phyloP scores from a whole-genome alignment of 2,113 vertebrate species.

The Hippolais icterina region DNA sequence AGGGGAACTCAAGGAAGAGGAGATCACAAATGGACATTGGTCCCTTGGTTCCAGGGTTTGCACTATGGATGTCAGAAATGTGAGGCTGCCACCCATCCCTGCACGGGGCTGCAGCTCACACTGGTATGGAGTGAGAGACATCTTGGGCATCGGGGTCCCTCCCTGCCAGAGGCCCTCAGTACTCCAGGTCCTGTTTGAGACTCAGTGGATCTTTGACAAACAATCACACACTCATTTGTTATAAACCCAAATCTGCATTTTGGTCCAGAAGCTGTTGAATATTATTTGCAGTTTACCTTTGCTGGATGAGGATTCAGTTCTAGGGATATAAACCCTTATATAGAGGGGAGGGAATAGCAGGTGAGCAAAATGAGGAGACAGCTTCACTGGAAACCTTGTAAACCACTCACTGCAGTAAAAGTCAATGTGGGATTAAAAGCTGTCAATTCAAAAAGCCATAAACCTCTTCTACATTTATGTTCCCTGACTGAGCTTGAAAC shows the following conservation, averaged over 20 bases:
- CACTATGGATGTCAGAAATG: neutral
- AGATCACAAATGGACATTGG: neutral
- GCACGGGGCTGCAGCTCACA: neutral
- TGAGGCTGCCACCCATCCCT: neutral
- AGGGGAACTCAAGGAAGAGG: neutral
- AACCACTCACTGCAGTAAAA: neutral
- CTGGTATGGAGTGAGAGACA: rapidly evolving
- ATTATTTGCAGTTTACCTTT: neutral
- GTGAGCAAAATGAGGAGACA: neutral
- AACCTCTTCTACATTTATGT: neutral
- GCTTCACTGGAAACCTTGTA: neutral
- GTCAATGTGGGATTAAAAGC: neutral
- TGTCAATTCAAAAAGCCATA: neutral
- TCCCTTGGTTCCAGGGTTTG: neutral
- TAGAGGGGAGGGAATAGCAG: neutral
- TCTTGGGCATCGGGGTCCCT: rapidly evolving
- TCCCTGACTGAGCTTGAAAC: neutral
- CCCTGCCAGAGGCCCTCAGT: neutral
- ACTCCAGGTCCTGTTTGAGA: neutral
- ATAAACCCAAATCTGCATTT: neutral
- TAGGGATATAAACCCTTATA: neutral
- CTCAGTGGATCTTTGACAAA: neutral
- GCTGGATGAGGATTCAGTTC: neutral
- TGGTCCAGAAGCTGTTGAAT: neutral
- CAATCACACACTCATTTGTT: rapidly evolving